A percentile compares a stretch with the other conserved stretches of the same genome.
These are phyloP conservation scores for Sorex maritimensis DNA, from an alignment of 2,797 vertebrate species.

Conservation along the genomic window DNA sequence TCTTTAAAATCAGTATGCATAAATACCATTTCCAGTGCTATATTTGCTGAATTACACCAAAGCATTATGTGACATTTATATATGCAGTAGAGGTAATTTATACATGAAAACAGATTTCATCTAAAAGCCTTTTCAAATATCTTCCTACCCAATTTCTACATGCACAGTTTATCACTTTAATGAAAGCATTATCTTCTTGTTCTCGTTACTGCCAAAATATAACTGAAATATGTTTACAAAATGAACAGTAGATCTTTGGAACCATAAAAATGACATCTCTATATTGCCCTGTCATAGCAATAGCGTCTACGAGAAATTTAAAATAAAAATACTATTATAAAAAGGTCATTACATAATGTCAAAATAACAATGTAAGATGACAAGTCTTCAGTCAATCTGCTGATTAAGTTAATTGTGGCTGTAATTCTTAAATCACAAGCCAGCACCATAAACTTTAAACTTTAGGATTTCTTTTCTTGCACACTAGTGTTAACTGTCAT, in stretches of 20 bases:
- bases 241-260: slow-evolving; percentile 79
- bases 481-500: slow-evolving; percentile 37
- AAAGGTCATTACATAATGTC: slow-evolving; percentile 79
- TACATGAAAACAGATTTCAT: slow-evolving; percentile 82
- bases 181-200: slow-evolving; percentile 86
- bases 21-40: slow-evolving; percentile 62
- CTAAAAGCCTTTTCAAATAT: slow-evolving; percentile 82
- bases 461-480: background rate
- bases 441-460: slow-evolving; percentile 53
- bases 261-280: slow-evolving; percentile 84
- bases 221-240: slow-evolving; percentile 83
- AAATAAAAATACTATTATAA: slow-evolving; percentile 84
- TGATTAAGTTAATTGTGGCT: slow-evolving; percentile 78
- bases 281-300: slow-evolving; percentile 77
- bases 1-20: slow-evolving; percentile 62
- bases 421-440: slow-evolving; percentile 68
- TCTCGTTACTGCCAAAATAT: slow-evolving; percentile 83
- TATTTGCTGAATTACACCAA: slow-evolving; percentile 78
- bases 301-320: slow-evolving; percentile 77
- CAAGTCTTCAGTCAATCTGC: slow-evolving; percentile 81
- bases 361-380: slow-evolving; percentile 81
- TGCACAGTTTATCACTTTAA: slow-evolving; percentile 86
- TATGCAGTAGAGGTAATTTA: slow-evolving; percentile 77
- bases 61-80: slow-evolving; percentile 64
- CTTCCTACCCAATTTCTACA: slow-evolving; percentile 81